Evolutionary conservation across 1,140 invertebrate species (phyloP).

Genomic region (Drosophila sulfurigaster): DNA sequence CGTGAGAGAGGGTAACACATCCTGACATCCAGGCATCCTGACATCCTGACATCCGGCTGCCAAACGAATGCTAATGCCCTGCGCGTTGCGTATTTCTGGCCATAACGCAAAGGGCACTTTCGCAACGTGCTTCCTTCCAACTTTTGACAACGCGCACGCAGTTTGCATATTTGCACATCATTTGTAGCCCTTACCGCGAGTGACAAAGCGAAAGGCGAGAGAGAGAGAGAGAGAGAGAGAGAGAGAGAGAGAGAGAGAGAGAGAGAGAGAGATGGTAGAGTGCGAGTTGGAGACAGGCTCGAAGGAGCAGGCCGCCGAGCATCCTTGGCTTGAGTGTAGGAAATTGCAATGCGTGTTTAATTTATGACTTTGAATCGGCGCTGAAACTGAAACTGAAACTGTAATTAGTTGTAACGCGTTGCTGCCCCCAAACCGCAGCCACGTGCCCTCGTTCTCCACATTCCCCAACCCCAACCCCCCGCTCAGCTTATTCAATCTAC

Average conservation of each 20-base stretch:
- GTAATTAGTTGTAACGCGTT: conserved; percentile 63
- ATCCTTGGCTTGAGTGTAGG: neutral
- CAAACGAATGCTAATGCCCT: conserved; percentile 59
- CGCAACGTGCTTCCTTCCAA: conserved; percentile 48
- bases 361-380: conserved; percentile 26
- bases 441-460: neutral
- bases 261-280: neutral
- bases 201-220: neutral
- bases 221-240: neutral
- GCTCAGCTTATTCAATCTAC: no score
- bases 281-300: no score
- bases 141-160: conserved; percentile 59
- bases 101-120: neutral
- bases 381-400: conserved; percentile 26
- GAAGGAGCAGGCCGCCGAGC: no score
- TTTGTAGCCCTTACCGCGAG: conserved; percentile 16
- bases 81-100: neutral
- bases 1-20: conserved; percentile 9
- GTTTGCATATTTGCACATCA: conserved; percentile 76
- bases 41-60: conserved; percentile 30
- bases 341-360: conserved; percentile 58
- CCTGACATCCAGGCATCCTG: conserved; percentile 13
- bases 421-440: neutral
- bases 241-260: neutral
- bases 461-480: no score